Evolutionary conservation across 2,113 vertebrate genomes (phyloP), one percentile per base, ranked within the genome.

Genomic region (Caranx melampygus): DNA sequence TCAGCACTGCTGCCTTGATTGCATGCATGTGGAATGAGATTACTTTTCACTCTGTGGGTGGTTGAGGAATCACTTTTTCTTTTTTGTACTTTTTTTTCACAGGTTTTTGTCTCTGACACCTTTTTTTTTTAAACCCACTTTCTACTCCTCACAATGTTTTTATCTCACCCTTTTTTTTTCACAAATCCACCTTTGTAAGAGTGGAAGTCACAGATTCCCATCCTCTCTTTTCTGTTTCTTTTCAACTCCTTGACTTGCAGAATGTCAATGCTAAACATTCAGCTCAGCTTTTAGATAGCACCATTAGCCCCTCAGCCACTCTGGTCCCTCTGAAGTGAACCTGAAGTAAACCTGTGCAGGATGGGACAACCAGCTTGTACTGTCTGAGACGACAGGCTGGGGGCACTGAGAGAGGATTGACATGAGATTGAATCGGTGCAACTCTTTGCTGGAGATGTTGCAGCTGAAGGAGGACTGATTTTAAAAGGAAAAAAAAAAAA

Each of bases 251-350:
- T 49, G 51, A 67, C 64, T 57, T 64, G 51, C 26, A 45, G 34
- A 11, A 42, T 72, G 52, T 85, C 84, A 83, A 80, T 86, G 91
- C 88, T 83, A 92, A 93, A 73, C 61, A 59, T 78, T 78, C 90
- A 33, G 45, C 75, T 65, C 45, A 57, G 21, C 75, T 90, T 75
- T 73, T 52, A 84, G 87, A 11, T 64, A 4, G 26, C 45, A 54
- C 89, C 90, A 9, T 91, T 90, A 91, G 55, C 75, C 91, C 75
- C 88, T 91, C 76, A 79, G 85, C 82, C 88, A 72, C 88, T 85
- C 81, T 89, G 90, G 92, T 87, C 84, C 64, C 18, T 18, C 42
- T 52, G 44, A 61, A 71, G 60, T 20, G 60, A 34, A 61, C 31
- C 58, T 34, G 7, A 18, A 33, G 15, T 26, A 8, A 9, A 44